These are phyloP conservation scores for Drosophila pachea DNA, from an alignment of 1,140 invertebrate species.

Conservation along the genomic window DNA sequence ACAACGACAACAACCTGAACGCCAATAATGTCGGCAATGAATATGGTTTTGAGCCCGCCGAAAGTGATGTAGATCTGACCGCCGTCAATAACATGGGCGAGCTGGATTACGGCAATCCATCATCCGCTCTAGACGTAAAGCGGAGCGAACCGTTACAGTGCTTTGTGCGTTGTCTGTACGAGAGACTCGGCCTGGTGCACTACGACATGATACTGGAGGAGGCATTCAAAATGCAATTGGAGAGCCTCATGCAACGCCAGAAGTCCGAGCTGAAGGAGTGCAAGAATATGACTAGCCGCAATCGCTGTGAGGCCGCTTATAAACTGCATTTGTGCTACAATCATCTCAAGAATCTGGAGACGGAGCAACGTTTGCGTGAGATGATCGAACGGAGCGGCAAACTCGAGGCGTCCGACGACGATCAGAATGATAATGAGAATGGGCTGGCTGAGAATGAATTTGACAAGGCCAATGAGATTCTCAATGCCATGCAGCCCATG, in stretches of 20 bases:
- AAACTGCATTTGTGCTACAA: slow-evolving; percentile 71
- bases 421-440: slow-evolving; percentile 11
- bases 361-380: slow-evolving; percentile 61
- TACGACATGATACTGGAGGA: slow-evolving; percentile 66
- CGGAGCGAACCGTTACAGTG: slow-evolving; percentile 62
- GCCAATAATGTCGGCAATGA: slow-evolving; percentile 38
- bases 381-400: slow-evolving; percentile 54
- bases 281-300: slow-evolving; percentile 50
- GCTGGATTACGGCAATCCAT: slow-evolving; percentile 39
- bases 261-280: slow-evolving; percentile 60
- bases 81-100: slow-evolving; percentile 40
- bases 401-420: slow-evolving; percentile 30
- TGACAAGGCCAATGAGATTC: slow-evolving; percentile 33
- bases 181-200: slow-evolving; percentile 47
- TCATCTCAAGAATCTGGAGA: slow-evolving; percentile 63
- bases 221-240: slow-evolving; percentile 52
- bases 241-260: slow-evolving; percentile 46
- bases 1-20: slow-evolving; percentile 53
- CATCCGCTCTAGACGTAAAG: slow-evolving; percentile 49
- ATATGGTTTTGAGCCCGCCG: slow-evolving; percentile 15
- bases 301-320: slow-evolving; percentile 64
- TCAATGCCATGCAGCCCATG: slow-evolving; percentile 45
- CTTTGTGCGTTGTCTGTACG: slow-evolving; percentile 65
- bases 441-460: not conserved
- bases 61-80: slow-evolving; percentile 38